A percentile compares a stretch with the other conserved stretches of the same genome.
These are phyloP conservation scores for Craterocephalus amniculus DNA, from an alignment of 2,797 vertebrate genomes.

Conservation along the genomic window DNA sequence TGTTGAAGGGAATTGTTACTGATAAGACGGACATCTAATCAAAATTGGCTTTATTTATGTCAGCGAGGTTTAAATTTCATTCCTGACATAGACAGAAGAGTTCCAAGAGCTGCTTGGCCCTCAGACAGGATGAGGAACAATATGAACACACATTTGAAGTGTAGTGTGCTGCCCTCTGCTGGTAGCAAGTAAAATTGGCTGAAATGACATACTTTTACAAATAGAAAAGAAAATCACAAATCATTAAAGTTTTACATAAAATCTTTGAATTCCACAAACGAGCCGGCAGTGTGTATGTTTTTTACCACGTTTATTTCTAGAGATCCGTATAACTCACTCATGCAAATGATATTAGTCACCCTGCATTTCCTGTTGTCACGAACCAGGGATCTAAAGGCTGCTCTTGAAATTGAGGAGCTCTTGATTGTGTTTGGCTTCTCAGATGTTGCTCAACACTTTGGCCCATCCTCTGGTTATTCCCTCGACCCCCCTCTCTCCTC, in stretches of 20 bases:
- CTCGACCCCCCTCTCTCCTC: slow-evolving; percentile 47
- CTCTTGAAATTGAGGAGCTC: slow-evolving; percentile 50
- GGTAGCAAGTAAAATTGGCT: slow-evolving; percentile 35
- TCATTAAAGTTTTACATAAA: neutral
- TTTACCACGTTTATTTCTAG: neutral
- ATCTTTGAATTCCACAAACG: neutral
- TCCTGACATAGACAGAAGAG: neutral
- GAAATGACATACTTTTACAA: slow-evolving; percentile 1
- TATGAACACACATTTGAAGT: slow-evolving; percentile 32
- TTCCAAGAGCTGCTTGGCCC: neutral
- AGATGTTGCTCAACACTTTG: slow-evolving; percentile 38
- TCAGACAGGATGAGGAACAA: neutral
- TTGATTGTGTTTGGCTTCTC: slow-evolving; percentile 31
- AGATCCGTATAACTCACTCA: slow-evolving; percentile 5
- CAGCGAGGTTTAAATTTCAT: neutral
- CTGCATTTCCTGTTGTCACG: slow-evolving; percentile 22
- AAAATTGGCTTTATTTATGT: neutral
- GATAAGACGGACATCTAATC: neutral
- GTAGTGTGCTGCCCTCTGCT: slow-evolving; percentile 79
- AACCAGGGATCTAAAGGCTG: slow-evolving; percentile 18
- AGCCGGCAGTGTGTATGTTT: neutral
- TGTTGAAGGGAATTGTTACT: neutral
- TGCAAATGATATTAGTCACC: slow-evolving; percentile 31
- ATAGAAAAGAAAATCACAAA: neutral
- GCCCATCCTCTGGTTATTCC: slow-evolving; percentile 48